Evolutionary conservation across 2,797 vertebrate genomes (phyloP).

Genomic region (Lycodopsis pacificus): DNA sequence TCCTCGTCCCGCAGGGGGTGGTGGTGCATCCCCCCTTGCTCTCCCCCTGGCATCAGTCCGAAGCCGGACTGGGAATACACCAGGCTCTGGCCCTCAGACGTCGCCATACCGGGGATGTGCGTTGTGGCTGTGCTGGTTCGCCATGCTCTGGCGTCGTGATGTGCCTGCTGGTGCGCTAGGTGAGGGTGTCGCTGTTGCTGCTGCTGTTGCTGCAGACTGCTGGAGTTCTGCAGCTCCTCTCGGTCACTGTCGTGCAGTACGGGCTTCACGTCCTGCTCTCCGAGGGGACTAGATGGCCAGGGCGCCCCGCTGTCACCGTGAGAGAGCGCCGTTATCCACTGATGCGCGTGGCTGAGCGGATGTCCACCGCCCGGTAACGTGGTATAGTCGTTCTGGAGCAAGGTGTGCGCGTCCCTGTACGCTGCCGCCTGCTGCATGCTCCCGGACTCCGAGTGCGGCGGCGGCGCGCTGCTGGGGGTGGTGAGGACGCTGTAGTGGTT

Average conservation of each 20-base stretch:
- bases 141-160: slow-evolving; percentile 90
- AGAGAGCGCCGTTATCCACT: slow-evolving; percentile 96
- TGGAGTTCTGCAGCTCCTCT: slow-evolving; percentile 89
- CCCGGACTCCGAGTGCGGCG: slow-evolving; percentile 92
- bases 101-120: slow-evolving; percentile 93
- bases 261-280: slow-evolving; percentile 96
- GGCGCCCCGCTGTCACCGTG: slow-evolving; percentile 92
- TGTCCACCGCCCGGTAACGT: slow-evolving; percentile 91
- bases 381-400: slow-evolving; percentile 94
- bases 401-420: slow-evolving; percentile 94
- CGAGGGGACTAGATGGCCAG: slow-evolving; percentile 92
- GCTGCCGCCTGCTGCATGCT: slow-evolving; percentile 94
- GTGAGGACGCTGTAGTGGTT: slow-evolving; percentile 96
- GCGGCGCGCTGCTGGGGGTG: slow-evolving; percentile 88
- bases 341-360: slow-evolving; percentile 97
- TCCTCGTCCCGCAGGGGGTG: slow-evolving; percentile 87
- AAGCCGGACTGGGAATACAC: slow-evolving; percentile 92
- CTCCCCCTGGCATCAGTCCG: slow-evolving; percentile 88
- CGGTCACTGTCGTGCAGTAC: slow-evolving; percentile 90
- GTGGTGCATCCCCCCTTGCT: slow-evolving; percentile 89
- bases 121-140: slow-evolving; percentile 88
- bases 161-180: slow-evolving; percentile 91
- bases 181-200: slow-evolving; percentile 89
- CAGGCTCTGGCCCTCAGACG: slow-evolving; percentile 91
- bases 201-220: slow-evolving; percentile 83